Conservation (phyloP, 2,888 invertebrate species). For the Nudaria mundana region DNA sequence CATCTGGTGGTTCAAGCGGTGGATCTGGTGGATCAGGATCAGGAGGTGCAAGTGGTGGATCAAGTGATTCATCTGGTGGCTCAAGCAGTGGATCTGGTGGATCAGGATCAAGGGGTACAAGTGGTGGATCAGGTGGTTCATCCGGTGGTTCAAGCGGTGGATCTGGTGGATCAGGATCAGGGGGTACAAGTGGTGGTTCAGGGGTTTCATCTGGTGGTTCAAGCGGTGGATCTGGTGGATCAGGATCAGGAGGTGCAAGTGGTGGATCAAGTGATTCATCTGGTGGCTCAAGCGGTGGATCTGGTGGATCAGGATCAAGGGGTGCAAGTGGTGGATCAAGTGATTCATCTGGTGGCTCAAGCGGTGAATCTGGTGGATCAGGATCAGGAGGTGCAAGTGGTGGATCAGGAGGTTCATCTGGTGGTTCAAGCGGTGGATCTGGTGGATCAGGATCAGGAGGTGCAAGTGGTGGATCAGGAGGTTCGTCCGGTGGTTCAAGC, state of each 20-base stretch:
- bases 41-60: background rate
- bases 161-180: background rate
- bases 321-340: background rate
- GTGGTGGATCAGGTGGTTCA: background rate
- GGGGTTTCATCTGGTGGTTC: constrained; percentile 9
- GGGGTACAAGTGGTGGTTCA: background rate
- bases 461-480: background rate
- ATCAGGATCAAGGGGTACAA: background rate
- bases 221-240: constrained; percentile 35
- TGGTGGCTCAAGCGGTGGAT: background rate
- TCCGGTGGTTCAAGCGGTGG: background rate
- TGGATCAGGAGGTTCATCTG: background rate
- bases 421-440: background rate
- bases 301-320: background rate
- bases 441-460: background rate
- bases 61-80: background rate
- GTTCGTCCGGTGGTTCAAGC: constrained; percentile 12
- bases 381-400: background rate
- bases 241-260: constrained; percentile 32
- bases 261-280: constrained; percentile 45
- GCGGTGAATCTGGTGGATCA: background rate
- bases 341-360: background rate
- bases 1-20: constrained; percentile 38
- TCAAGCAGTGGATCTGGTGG: background rate
- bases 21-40: constrained; percentile 42